Evolutionary conservation across 2,888 invertebrate species (phyloP).

Genomic region (Scrobipalpa atriplicella): DNA sequence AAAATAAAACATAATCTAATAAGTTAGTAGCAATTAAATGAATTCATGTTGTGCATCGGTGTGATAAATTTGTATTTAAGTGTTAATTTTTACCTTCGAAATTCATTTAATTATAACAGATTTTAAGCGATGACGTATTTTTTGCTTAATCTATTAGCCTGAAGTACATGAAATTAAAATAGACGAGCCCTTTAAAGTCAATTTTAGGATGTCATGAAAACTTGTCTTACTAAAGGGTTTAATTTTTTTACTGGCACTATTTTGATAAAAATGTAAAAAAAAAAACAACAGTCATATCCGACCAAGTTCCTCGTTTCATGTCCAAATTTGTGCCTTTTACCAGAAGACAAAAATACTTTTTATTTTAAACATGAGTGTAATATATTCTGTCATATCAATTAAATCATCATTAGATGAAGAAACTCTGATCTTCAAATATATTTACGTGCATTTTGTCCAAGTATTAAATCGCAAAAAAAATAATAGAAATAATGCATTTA

Average conservation of each 20-base stretch:
- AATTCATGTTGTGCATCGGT: slow-evolving; percentile 19
- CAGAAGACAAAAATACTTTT: background rate
- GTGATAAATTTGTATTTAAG: slow-evolving; percentile 26
- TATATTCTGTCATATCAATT: slow-evolving; percentile 6
- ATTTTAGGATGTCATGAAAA: background rate
- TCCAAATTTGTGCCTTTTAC: slow-evolving; percentile 32
- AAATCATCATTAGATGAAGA: background rate
- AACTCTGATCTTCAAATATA: background rate
- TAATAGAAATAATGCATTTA: background rate
- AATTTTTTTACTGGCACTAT: background rate
- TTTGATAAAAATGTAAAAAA: slow-evolving; percentile 11
- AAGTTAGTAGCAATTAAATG: background rate
- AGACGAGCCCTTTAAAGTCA: background rate
- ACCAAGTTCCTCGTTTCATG: slow-evolving; percentile 31
- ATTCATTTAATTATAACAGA: slow-evolving; percentile 7
- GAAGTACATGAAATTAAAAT: slow-evolving; percentile 4
- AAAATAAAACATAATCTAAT: background rate
- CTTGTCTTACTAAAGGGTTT: background rate
- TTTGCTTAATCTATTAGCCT: slow-evolving; percentile 2
- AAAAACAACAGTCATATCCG: slow-evolving; percentile 25
- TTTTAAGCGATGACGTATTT: slow-evolving; percentile 18
- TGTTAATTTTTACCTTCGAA: slow-evolving; percentile 20
- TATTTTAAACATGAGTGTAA: background rate
- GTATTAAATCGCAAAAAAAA: background rate
- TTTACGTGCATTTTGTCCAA: background rate